These are phyloP conservation scores for Agelaius tricolor DNA, from an alignment of 2,113 vertebrate species.

Conservation along the genomic window DNA sequence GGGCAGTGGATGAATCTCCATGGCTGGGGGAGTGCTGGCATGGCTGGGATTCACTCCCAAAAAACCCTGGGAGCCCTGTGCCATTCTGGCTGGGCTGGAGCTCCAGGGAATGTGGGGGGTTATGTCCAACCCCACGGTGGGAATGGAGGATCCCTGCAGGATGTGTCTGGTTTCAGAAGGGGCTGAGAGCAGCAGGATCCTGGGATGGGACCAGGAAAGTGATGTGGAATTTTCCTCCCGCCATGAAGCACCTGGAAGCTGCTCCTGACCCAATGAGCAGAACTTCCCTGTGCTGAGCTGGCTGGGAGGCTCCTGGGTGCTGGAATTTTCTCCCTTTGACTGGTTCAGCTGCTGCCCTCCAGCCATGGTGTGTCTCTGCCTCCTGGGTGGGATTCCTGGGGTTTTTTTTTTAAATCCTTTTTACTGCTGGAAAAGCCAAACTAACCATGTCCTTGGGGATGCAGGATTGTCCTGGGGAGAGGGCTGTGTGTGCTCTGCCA, in stretches of 20 bases:
- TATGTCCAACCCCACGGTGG: accelerated
- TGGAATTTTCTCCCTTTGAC: accelerated
- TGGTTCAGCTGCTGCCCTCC: background rate
- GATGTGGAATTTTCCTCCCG: accelerated
- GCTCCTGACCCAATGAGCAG: background rate
- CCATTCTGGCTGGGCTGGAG: background rate
- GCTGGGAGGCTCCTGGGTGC: background rate
- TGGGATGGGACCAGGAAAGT: background rate
- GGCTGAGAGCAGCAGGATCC: background rate
- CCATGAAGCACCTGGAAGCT: background rate
- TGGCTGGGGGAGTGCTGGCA: background rate
- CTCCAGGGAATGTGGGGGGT: accelerated
- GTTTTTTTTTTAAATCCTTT: background rate
- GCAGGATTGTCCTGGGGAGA: accelerated
- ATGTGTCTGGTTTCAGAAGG: accelerated
- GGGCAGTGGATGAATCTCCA: accelerated
- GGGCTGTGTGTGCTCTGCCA: accelerated
- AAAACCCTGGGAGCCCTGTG: background rate
- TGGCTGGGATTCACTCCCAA: background rate
- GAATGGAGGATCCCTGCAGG: accelerated
- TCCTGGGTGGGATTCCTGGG: background rate
- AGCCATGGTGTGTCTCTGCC: accelerated
- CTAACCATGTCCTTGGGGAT: accelerated
- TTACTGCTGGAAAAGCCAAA: background rate
- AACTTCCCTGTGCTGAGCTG: too few relatives aligned